Evolutionary conservation across 2,888 invertebrate species (phyloP).

Genomic region (Trimorus sp.): DNA sequence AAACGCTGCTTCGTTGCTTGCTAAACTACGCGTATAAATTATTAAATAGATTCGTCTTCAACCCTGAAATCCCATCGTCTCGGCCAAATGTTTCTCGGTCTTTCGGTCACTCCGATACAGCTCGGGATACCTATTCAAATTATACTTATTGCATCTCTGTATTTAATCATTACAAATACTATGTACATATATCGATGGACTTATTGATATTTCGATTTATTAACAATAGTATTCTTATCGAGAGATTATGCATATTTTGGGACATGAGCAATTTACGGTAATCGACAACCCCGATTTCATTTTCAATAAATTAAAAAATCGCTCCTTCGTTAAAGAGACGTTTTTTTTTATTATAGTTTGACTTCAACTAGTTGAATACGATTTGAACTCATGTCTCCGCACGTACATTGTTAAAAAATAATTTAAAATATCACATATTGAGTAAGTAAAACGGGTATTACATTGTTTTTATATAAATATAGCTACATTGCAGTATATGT

Average conservation of each 20-base stretch:
- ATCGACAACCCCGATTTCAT: too few species aligned
- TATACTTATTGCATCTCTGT: constrained; percentile 62
- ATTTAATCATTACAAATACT: constrained; percentile 59
- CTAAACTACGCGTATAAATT: constrained; percentile 14
- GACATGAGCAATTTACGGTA: constrained; percentile 22
- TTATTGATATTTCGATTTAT: constrained; percentile 30
- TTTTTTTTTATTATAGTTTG: constrained; percentile 13
- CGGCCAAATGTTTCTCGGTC: constrained; percentile 1
- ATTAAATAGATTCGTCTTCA: constrained; percentile 41
- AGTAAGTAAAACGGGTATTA: constrained; percentile 63
- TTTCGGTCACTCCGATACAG: background rate
- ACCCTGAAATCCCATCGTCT: constrained; percentile 39
- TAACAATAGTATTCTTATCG: constrained; percentile 39
- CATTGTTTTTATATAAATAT: constrained; percentile 13
- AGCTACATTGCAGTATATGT: constrained; percentile 20
- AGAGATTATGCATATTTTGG: constrained; percentile 31
- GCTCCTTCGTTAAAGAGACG: background rate
- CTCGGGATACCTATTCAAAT: constrained; percentile 26
- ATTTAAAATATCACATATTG: constrained; percentile 72
- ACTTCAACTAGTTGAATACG: background rate
- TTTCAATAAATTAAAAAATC: too few species aligned
- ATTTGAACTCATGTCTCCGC: constrained; percentile 30
- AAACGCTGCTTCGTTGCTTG: too few species aligned
- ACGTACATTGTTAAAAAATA: constrained; percentile 64
- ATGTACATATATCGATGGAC: constrained; percentile 49